A percentile compares a stretch with the other conserved stretches of the same genome.
Evolutionary conservation across 2,888 invertebrate genomes (phyloP).

Genomic region (Polia nebulosa): DNA sequence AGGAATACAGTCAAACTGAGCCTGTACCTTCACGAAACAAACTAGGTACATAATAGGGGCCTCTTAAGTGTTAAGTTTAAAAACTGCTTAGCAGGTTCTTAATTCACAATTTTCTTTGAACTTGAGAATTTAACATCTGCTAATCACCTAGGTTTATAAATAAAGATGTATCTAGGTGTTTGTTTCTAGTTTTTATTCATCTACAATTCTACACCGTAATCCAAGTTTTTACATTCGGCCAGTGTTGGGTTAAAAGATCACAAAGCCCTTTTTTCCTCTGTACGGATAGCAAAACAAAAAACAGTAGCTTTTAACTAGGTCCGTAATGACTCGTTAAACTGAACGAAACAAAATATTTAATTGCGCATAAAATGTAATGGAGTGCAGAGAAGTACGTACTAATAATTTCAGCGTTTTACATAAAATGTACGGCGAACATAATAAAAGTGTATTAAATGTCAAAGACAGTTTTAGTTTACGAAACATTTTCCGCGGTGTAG

Average conservation of each 20-base stretch:
- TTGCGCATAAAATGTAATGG: conserved; percentile 45
- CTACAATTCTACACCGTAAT: not conserved
- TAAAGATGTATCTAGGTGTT: too few species aligned
- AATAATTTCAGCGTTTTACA: conserved; percentile 47
- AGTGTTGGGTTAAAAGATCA: conserved; percentile 30
- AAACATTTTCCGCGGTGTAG: conserved; percentile 37
- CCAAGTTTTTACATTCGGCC: not conserved
- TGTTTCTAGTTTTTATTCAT: conserved; percentile 11
- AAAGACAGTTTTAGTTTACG: conserved; percentile 49
- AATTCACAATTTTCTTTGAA: too few species aligned
- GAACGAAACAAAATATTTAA: conserved; percentile 47
- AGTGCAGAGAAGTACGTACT: conserved; percentile 30
- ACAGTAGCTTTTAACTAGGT: conserved; percentile 13
- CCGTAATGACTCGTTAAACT: conserved; percentile 38
- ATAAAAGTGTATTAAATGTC: conserved; percentile 42
- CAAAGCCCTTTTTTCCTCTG: conserved; percentile 13
- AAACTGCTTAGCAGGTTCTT: too few species aligned
- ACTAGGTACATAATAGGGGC: too few species aligned
- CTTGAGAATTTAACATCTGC: too few species aligned
- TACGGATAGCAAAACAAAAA: conserved; percentile 20
- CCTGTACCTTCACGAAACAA: too few species aligned
- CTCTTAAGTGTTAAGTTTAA: too few species aligned
- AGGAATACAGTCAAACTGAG: not conserved
- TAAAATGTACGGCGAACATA: conserved; percentile 36
- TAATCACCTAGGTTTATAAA: too few species aligned